Conservation (phyloP, 64 coral and sea anemone genomes). For the Cladopsammia gracilis region DNA sequence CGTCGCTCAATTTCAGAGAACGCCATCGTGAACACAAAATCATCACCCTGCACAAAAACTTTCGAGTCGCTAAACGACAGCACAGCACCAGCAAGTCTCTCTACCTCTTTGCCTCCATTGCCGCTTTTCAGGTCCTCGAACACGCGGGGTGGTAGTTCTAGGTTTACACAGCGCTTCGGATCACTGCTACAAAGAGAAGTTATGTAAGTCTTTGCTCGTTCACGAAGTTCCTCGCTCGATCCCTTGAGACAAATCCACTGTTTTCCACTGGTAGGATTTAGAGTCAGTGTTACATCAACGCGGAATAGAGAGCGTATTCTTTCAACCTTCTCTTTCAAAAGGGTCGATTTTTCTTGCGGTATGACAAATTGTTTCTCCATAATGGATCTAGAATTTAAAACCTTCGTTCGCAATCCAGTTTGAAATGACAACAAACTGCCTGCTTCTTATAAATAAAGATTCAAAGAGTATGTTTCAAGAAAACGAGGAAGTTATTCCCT, state of each 20-base stretch:
- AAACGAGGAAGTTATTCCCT: slow-evolving; percentile 17
- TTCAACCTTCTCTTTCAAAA: slow-evolving; percentile 19
- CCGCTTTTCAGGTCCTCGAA: slow-evolving; percentile 26
- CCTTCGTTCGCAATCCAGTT: neutral
- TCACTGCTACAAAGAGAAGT: slow-evolving; percentile 9
- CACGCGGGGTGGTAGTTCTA: neutral
- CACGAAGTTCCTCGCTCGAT: neutral
- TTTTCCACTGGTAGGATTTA: neutral
- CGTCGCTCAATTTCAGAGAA: slow-evolving; percentile 16
- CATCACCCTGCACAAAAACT: slow-evolving; percentile 15
- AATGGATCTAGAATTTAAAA: neutral
- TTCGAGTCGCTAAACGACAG: slow-evolving; percentile 7
- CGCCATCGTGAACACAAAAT: neutral
- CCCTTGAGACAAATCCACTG: slow-evolving; percentile 28
- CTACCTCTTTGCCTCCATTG: neutral
- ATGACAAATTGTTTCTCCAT: slow-evolving; percentile 41
- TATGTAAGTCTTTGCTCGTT: slow-evolving; percentile 16
- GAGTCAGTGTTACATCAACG: neutral
- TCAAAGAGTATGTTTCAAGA: no score
- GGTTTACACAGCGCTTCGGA: neutral
- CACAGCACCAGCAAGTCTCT: slow-evolving; percentile 8
- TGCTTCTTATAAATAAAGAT: neutral
- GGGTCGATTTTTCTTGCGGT: neutral
- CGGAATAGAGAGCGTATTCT: slow-evolving; percentile 11
- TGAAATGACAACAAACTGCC: neutral